Evolutionary conservation across 2,113 vertebrate genomes (phyloP).

Genomic region (Erinaceus europaeus): DNA sequence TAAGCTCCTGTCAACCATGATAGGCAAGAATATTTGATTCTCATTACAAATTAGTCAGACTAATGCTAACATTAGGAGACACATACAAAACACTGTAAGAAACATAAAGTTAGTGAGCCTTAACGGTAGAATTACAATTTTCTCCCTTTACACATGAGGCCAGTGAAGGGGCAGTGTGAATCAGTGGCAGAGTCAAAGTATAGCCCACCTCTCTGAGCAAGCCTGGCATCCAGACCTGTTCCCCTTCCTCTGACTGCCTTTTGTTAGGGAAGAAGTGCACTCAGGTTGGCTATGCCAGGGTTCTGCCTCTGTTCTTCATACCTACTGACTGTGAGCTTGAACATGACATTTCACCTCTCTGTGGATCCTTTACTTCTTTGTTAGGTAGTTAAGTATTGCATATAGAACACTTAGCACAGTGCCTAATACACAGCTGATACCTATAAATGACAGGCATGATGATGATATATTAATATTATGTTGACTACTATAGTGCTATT

Average conservation of each 20-base stretch:
- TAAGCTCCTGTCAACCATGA: not conserved
- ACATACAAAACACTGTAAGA: not conserved
- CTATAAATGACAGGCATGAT: not conserved
- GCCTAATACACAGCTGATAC: not conserved
- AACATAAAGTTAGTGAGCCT: not conserved
- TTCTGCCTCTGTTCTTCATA: not conserved
- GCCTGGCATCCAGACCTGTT: not conserved
- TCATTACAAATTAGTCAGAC: not conserved
- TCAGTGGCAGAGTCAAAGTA: not conserved
- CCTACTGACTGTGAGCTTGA: not conserved
- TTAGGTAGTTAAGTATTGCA: not conserved
- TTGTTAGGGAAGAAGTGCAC: not conserved
- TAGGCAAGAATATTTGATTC: constrained; percentile 14
- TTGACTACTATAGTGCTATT: not conserved
- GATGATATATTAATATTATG: not conserved
- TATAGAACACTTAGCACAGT: not conserved
- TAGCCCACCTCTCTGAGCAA: too few species aligned
- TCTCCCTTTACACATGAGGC: not conserved
- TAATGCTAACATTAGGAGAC: not conserved
- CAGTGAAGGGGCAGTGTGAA: not conserved
- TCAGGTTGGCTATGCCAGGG: not conserved
- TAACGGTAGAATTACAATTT: not conserved
- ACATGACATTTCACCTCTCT: not conserved
- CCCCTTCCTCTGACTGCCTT: rapidly evolving
- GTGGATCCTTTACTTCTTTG: not conserved